These are phyloP conservation scores for Cynodonichthys magdalenae DNA, from an alignment of 2,797 vertebrate genomes.

Conservation along the genomic window DNA sequence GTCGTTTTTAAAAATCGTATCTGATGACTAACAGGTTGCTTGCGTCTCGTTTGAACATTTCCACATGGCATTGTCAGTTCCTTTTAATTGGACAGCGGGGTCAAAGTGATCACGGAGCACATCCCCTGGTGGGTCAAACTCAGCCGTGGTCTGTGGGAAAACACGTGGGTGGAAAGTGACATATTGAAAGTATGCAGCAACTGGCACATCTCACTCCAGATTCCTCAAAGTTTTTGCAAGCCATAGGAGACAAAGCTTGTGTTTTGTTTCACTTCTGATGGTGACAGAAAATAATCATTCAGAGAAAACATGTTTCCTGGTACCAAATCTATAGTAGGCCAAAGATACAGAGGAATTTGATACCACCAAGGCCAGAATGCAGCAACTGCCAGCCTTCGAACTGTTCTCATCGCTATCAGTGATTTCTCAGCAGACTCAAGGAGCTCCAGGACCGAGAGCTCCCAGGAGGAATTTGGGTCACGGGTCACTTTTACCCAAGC, in stretches of 20 bases:
- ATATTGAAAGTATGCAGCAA: slow-evolving; percentile 69
- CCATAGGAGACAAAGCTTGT: slow-evolving; percentile 56
- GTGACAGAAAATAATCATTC: slow-evolving; percentile 20
- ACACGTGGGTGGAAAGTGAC: slow-evolving; percentile 62
- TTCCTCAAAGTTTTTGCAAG: slow-evolving; percentile 68
- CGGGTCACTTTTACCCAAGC: slow-evolving; percentile 36
- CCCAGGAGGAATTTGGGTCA: slow-evolving; percentile 62
- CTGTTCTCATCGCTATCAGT: slow-evolving; percentile 61
- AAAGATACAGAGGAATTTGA: slow-evolving; percentile 37
- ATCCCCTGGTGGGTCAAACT: slow-evolving; percentile 24
- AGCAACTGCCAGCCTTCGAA: slow-evolving; percentile 53
- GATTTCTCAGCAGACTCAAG: slow-evolving; percentile 47
- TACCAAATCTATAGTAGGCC: slow-evolving; percentile 17
- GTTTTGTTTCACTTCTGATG: slow-evolving; percentile 61
- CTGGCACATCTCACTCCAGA: slow-evolving; percentile 62
- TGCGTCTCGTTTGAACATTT: slow-evolving; percentile 49
- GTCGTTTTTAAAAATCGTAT: slow-evolving; percentile 50
- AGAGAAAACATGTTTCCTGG: slow-evolving; percentile 28
- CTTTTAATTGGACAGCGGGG: slow-evolving; percentile 4
- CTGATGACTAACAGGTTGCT: slow-evolving; percentile 40
- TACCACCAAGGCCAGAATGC: slow-evolving; percentile 33
- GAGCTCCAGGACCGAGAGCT: slow-evolving; percentile 41
- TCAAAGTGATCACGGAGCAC: not conserved
- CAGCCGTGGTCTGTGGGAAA: slow-evolving; percentile 33
- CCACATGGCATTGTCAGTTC: slow-evolving; percentile 8